phyloP scores from a whole-genome alignment of 2,888 invertebrate species.

The Lasiommata megera region DNA sequence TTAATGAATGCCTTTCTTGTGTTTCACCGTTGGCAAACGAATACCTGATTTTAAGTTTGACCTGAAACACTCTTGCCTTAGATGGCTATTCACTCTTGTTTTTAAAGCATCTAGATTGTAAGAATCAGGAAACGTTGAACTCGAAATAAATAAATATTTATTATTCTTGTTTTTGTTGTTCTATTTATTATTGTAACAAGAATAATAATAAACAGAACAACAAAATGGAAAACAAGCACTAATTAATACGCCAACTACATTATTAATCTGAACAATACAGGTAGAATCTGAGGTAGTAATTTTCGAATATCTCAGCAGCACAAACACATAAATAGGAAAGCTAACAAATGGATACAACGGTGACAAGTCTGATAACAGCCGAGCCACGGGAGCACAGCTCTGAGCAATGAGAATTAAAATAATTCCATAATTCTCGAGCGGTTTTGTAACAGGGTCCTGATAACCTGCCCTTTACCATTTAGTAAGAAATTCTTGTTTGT shows the following conservation, averaged over 20 bases:
- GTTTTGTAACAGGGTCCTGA: conserved; percentile 40
- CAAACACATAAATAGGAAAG: conserved; percentile 14
- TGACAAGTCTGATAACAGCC: conserved; percentile 20
- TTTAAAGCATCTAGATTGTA: too few species aligned
- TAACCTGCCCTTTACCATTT: conserved; percentile 42
- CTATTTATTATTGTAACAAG: too few species aligned
- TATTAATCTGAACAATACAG: background rate
- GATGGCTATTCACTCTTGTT: too few species aligned
- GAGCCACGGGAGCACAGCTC: conserved; percentile 8
- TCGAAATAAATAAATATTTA: too few species aligned
- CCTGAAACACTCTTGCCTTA: too few species aligned
- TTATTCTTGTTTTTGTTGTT: too few species aligned
- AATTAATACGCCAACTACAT: background rate
- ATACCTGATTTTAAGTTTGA: too few species aligned
- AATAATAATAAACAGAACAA: background rate
- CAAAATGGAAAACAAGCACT: background rate
- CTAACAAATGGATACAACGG: conserved; percentile 20
- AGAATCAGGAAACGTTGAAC: too few species aligned
- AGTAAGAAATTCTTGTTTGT: conserved; percentile 37
- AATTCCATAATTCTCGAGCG: conserved; percentile 37
- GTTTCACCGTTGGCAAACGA: too few species aligned
- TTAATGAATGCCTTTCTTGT: too few species aligned
- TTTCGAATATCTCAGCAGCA: conserved; percentile 12
- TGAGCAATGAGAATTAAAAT: conserved; percentile 25
- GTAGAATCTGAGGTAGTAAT: background rate